These are phyloP conservation scores for silkworm (Bombyx mori) DNA, from an alignment of 1,140 invertebrate genomes.

Conservation along the genomic window DNA sequence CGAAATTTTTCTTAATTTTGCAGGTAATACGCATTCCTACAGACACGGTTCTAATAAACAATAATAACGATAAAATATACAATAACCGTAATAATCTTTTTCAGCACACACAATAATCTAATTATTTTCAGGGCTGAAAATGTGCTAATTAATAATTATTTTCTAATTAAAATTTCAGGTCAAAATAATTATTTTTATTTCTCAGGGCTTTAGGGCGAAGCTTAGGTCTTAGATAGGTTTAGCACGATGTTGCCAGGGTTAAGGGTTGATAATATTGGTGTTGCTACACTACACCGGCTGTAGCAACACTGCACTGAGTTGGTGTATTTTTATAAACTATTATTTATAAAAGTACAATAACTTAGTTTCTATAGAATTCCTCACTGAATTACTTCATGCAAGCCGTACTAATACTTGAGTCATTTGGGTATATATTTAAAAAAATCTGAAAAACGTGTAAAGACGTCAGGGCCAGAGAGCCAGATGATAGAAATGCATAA, in stretches of 20 bases:
- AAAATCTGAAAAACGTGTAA: no score
- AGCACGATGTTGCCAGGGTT: constrained; percentile 13
- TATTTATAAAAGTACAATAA: no score
- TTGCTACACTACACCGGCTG: not conserved
- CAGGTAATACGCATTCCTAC: constrained; percentile 34
- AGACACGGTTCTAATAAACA: constrained; percentile 10
- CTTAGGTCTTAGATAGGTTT: no score
- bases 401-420: no score
- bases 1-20: constrained; percentile 41
- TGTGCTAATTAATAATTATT: constrained; percentile 30
- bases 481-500: no score
- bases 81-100: constrained; percentile 35
- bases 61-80: constrained; percentile 29
- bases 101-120: constrained; percentile 48
- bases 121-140: constrained; percentile 64
- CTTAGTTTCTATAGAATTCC: no score
- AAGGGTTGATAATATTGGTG: constrained; percentile 8
- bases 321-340: no score
- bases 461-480: no score
- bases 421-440: no score
- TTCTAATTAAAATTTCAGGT: constrained; percentile 43
- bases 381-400: no score
- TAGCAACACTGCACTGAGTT: no score
- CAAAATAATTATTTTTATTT: constrained; percentile 38
- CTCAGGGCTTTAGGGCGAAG: constrained; percentile 40